Evolutionary conservation across 2,888 invertebrate genomes (phyloP).

Genomic region (Blastobasis lacticolella): DNA sequence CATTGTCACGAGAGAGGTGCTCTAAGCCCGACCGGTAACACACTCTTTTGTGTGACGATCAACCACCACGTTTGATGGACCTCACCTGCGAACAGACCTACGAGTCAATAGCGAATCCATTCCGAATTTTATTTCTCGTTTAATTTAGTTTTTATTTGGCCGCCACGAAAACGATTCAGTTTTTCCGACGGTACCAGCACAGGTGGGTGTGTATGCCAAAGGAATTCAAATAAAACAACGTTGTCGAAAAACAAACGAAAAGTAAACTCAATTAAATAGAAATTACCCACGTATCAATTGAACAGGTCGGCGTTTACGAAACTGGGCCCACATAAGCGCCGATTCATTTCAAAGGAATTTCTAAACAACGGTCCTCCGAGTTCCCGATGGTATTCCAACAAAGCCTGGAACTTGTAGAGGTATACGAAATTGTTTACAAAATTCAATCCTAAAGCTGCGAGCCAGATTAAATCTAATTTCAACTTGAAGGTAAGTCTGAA

Average conservation of each 20-base stretch:
- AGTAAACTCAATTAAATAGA: slow-evolving; percentile 53
- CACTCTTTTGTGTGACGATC: too few species aligned
- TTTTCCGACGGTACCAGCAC: too few species aligned
- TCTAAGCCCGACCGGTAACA: too few species aligned
- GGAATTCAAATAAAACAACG: too few species aligned
- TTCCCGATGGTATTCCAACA: slow-evolving; percentile 71
- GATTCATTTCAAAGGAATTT: slow-evolving; percentile 70
- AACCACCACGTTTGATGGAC: too few species aligned
- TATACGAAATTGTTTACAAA: slow-evolving; percentile 74
- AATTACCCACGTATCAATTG: slow-evolving; percentile 43
- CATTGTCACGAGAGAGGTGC: not conserved
- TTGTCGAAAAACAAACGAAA: slow-evolving; percentile 17
- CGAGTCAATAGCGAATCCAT: too few species aligned
- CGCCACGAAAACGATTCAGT: too few species aligned
- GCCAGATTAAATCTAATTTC: slow-evolving; percentile 75
- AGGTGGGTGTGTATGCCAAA: too few species aligned
- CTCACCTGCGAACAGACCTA: too few species aligned
- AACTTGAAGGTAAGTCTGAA: slow-evolving; percentile 73
- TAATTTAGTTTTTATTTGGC: too few species aligned
- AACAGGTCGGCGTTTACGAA: slow-evolving; percentile 48
- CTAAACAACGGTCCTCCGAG: slow-evolving; percentile 62
- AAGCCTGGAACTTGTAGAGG: slow-evolving; percentile 71
- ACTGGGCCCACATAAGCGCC: slow-evolving; percentile 59
- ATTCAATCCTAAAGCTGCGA: slow-evolving; percentile 73
- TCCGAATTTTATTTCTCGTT: too few species aligned